Evolutionary conservation across 2,888 invertebrate genomes (phyloP), one percentile per base, ranked within the genome.

Genomic region (Tenthredo mesomela): DNA sequence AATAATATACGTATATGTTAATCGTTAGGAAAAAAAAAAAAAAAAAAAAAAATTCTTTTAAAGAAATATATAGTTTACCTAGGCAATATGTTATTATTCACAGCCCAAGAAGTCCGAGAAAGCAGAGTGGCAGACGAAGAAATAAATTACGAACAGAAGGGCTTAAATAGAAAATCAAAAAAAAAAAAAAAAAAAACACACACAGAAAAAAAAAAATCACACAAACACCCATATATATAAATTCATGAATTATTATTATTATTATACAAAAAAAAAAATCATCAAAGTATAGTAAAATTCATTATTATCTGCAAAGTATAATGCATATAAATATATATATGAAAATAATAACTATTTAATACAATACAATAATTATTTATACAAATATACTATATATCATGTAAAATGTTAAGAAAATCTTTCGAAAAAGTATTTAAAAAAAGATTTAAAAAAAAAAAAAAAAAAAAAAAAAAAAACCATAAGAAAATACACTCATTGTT

Each of bases 21-120:
- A n/a, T 2, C 54, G n/a, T 54, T 54, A 50, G 50, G 50, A 0
- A 50, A n/a, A n/a, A 5, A 47, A 47, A 18, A n/a, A n/a, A 5
- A 47, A 47, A 18, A 10, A 6, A 50, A n/a, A n/a, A 15, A 18
- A 2, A 25, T 25, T 21, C 21, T 12, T 15, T 25, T 29, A 2
- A 5, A 50, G 6, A 73, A 12, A 73, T 25, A 12, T 80, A 61
- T 7, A 87, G 88, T 89, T 84, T 88, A 91, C 88, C 88, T 90
- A 91, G 92, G 91, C 90, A 89, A 91, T 89, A 82, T 91, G 85
- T 93, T 93, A 90, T 93, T 93, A 91, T 92, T 90, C 93, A 95
- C 96, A 96, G 96, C 95, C 96, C 92, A 96, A 96, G 95, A 96
- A 96, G 93, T 95, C 96, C 93, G 96, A 96, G 95, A 96, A 96